Percentiles rank a stretch among this genome's conserved stretches.
Conservation (phyloP, 2,113 vertebrate genomes). For the Rhadina sibilatrix region DNA sequence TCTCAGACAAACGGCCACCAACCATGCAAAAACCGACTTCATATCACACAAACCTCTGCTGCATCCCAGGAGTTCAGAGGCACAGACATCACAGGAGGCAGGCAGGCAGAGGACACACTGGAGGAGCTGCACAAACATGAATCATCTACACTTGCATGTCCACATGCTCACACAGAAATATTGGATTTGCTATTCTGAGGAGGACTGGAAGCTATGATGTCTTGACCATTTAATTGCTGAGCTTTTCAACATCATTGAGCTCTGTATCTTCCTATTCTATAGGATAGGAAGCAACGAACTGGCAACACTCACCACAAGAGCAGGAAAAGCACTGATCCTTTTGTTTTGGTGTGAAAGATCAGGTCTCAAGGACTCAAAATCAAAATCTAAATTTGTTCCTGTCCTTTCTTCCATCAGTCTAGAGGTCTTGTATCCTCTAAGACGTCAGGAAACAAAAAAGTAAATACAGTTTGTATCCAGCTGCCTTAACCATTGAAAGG, state of each 20-base stretch:
- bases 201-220: background rate
- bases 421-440: background rate
- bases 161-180: rapidly evolving
- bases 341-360: background rate
- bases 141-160: no score
- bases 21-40: background rate
- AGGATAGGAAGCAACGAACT: background rate
- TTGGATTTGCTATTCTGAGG: background rate
- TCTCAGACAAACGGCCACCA: constrained; percentile 12
- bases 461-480: background rate
- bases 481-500: background rate
- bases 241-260: background rate
- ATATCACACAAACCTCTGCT: background rate
- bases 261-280: background rate
- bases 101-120: background rate
- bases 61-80: background rate
- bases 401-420: background rate
- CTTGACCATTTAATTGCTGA: background rate
- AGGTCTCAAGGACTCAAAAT: background rate
- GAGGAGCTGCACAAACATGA: background rate
- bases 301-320: background rate
- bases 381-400: background rate
- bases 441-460: background rate
- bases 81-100: background rate
- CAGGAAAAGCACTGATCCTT: background rate